phyloP scores from a whole-genome alignment of 2,888 invertebrate species.

The Protophormia terraenovae region DNA sequence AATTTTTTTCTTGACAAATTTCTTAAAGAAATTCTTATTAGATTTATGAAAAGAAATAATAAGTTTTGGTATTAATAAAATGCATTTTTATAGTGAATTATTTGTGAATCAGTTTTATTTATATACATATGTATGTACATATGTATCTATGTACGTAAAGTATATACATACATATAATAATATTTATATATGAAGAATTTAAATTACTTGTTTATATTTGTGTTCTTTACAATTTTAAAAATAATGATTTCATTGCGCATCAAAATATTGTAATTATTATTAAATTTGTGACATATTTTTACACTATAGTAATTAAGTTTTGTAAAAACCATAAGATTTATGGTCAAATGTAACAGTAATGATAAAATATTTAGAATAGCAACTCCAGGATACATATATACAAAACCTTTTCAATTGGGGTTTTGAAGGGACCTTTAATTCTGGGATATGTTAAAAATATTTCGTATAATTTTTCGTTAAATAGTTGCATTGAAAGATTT shows the following conservation, averaged over 20 bases:
- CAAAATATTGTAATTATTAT: background rate
- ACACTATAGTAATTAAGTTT: no score
- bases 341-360: no score
- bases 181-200: no score
- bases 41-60: background rate
- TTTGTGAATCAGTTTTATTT: slow-evolving; percentile 30
- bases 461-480: no score
- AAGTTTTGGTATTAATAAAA: background rate
- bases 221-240: background rate
- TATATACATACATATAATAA: background rate
- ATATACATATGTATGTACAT: background rate
- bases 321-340: no score
- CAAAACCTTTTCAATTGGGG: no score
- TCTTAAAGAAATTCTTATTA: background rate
- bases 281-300: slow-evolving; percentile 1
- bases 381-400: no score
- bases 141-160: background rate
- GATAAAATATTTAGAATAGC: no score
- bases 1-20: background rate
- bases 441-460: no score
- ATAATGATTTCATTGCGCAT: slow-evolving; percentile 24
- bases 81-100: background rate
- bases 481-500: no score
- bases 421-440: no score
- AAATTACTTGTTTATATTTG: slow-evolving; percentile 12